phyloP scores from a whole-genome alignment of 2,888 invertebrate species.

The Ectemnius continuus region DNA sequence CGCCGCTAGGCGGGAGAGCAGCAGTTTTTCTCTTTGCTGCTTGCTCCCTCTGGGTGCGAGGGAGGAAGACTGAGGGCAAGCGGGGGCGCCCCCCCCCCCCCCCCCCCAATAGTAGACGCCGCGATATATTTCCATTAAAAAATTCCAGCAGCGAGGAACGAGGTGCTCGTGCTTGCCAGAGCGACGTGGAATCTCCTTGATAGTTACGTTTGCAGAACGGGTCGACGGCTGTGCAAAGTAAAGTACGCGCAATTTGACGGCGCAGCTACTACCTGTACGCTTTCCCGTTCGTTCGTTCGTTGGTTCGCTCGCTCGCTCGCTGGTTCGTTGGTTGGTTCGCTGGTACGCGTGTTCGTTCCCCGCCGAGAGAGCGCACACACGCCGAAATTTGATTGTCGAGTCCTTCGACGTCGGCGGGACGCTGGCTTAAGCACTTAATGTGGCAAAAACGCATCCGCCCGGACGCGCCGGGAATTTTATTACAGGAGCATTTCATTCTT shows the following conservation, averaged over 20 bases:
- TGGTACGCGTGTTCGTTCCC: no score
- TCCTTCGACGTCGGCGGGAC: not conserved
- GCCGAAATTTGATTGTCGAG: not conserved
- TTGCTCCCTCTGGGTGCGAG: no score
- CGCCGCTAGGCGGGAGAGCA: not conserved
- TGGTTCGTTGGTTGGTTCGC: not conserved
- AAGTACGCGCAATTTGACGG: conserved; percentile 7
- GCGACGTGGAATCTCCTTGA: conserved; percentile 3
- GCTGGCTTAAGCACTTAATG: not conserved
- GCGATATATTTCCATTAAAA: conserved; percentile 12
- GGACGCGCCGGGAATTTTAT: conserved; percentile 17
- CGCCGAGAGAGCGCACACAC: not conserved
- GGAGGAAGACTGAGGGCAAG: not conserved
- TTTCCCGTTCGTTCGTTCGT: not conserved
- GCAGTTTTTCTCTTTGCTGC: not conserved
- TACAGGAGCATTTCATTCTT: conserved; percentile 7
- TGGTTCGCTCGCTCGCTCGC: no score
- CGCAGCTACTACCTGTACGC: not conserved
- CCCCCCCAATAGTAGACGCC: not conserved
- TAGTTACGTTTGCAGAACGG: conserved; percentile 3
- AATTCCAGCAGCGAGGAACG: conserved; percentile 4
- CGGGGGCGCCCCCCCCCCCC: not conserved
- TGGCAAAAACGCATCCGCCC: not conserved
- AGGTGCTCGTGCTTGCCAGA: not conserved
- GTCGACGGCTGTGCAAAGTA: conserved; percentile 4